phyloP scores from a whole-genome alignment of 2,113 vertebrate species.

The Lichenostomus cassidix region DNA sequence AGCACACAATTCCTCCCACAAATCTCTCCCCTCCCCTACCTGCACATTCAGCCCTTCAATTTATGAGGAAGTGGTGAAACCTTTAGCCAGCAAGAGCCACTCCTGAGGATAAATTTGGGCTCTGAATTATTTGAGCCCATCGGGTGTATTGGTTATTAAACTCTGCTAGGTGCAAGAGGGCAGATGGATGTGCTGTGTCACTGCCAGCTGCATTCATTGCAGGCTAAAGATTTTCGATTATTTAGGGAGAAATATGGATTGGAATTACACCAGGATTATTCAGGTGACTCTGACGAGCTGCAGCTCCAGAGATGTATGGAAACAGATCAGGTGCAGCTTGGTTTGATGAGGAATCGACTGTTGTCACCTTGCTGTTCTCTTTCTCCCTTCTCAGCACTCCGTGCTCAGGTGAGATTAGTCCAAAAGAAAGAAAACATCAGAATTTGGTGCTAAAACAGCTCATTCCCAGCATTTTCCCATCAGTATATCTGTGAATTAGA shows the following conservation, averaged over 20 bases:
- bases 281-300: conserved; percentile 7
- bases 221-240: conserved; percentile 40
- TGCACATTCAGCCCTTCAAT: not conserved
- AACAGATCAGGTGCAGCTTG: not conserved
- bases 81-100: conserved; percentile 23
- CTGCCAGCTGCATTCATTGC: conserved; percentile 27
- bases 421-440: not conserved
- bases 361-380: not conserved
- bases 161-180: not conserved
- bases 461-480: not conserved
- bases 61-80: conserved; percentile 46
- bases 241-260: conserved; percentile 27
- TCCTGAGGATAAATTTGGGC: conserved; percentile 41
- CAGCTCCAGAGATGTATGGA: not conserved
- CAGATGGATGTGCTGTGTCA: conserved; percentile 45
- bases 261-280: conserved; percentile 47
- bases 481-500: not conserved
- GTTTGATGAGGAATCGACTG: not conserved
- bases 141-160: conserved; percentile 26
- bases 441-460: not conserved
- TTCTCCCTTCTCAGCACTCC: not conserved
- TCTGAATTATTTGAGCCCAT: conserved; percentile 55
- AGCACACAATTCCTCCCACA: not conserved
- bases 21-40: not conserved
- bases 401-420: not conserved